Base-by-base conservation (phyloP, 2,113 vertebrate genomes). In the Ochotona curzoniae region DNA sequence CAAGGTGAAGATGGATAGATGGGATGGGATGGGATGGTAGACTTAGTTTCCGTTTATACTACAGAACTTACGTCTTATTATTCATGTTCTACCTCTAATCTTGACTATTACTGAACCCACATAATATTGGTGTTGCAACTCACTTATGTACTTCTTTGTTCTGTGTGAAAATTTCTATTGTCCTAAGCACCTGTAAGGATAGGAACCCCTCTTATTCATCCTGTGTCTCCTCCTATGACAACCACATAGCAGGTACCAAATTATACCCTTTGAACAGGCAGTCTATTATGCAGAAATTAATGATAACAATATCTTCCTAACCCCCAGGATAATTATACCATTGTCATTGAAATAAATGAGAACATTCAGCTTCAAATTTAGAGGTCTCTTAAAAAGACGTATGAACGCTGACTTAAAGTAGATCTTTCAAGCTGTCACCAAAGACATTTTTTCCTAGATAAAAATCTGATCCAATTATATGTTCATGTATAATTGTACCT, bases 401-500 rank as follows among this genome's bases (percentile, higher is more conserved):
- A 54, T 91, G 73, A 92, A 95, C 80, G 15, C n/a, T 91, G 66
- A 91, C 86, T 95, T 93, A 87, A 96, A 89, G 63, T 69, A 20
- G 14, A 76, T 93, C 92, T 93, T 93, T 95, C 90, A 88, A 93
- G 66, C 64, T 94, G 91, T 93, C 92, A 93, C n/a, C 70, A 85
- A 78, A 88, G 23, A 8, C 54, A 73, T 87, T 95, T 92, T 87
- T 93, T 96, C 38, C 87, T 73, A 73, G 47, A 93, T 89, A 83
- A 94, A 95, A 94, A 73, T 5, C 49, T 93, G 71, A 91, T 93
- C 61, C 63, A 75, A 73, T 92, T 96, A 81, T 85, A 90, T 51
- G 61, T 84, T 92, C 66, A 83, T 94, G 80, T 49, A 96, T 89
- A 95, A 94, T 67, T 7, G 57, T 2, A 87, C 63, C 30, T 92